These are phyloP conservation scores for Pithys albifrons DNA, from an alignment of 2,113 vertebrate species.

Conservation along the genomic window DNA sequence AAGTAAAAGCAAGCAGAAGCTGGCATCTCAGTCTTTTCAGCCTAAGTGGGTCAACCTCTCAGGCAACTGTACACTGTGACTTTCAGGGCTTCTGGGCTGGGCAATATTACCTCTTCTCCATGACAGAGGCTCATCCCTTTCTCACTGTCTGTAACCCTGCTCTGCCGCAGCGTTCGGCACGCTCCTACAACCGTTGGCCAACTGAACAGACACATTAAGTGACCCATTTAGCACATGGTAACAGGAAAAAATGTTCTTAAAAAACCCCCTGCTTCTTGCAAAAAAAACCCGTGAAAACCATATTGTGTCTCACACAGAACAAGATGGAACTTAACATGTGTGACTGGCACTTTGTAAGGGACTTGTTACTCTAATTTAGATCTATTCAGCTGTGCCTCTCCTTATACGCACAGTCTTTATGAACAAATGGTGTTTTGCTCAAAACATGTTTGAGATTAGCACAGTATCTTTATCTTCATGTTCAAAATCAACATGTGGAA, in stretches of 20 bases:
- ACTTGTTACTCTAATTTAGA: not conserved
- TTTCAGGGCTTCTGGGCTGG: not conserved
- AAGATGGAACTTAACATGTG: not conserved
- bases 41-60: slow-evolving; percentile 19
- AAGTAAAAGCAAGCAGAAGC: not conserved
- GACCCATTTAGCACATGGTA: not conserved
- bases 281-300: not conserved
- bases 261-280: fast-evolving
- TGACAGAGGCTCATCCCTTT: not conserved
- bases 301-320: not conserved
- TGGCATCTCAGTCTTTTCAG: not conserved
- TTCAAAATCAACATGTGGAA: not conserved
- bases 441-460: not conserved
- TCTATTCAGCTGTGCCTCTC: not conserved
- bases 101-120: not conserved
- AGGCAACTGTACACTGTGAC: not conserved
- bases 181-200: not conserved
- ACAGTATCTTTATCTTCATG: not conserved
- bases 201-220: not conserved
- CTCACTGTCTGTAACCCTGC: not conserved
- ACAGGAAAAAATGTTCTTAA: not conserved
- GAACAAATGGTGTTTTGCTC: not conserved
- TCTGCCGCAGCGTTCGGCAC: fast-evolving
- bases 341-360: not conserved
- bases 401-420: not conserved